Evolutionary conservation across 2,797 vertebrate species (phyloP).

Genomic region (Hypotaenidia okinawae): DNA sequence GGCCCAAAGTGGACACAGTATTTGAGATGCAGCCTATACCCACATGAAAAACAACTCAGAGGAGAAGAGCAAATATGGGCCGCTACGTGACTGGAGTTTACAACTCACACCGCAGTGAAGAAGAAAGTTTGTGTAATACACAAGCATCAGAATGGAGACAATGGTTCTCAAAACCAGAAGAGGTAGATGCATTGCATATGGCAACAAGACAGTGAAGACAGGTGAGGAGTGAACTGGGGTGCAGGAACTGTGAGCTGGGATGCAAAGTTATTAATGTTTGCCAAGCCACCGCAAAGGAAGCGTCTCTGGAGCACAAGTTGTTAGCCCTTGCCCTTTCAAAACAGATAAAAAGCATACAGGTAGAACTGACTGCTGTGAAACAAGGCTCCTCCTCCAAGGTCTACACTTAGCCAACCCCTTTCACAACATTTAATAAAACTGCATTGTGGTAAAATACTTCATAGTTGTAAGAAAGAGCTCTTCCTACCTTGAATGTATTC

Average conservation of each 20-base stretch:
- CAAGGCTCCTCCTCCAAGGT: not conserved
- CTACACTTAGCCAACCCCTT: not conserved
- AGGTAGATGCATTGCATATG: not conserved
- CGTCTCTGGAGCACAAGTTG: not conserved
- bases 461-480: not conserved
- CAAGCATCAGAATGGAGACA: not conserved
- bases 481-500: slow-evolving; percentile 91
- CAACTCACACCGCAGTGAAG: not conserved
- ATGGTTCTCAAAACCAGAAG: not conserved
- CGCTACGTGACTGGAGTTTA: not conserved
- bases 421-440: not conserved
- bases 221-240: not conserved
- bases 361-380: not conserved
- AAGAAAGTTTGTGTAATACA: not conserved
- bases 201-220: not conserved
- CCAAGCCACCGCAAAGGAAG: not conserved
- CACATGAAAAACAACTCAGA: not conserved
- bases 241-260: not conserved
- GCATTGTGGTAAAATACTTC: not conserved
- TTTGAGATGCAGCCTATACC: not conserved
- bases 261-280: not conserved
- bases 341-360: not conserved
- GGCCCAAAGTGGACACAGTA: too few species aligned
- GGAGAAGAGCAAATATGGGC: not conserved
- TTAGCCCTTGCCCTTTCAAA: not conserved